Conservation (phyloP, 2,113 vertebrate species). For the Brachyhypopomus occidentalis region DNA sequence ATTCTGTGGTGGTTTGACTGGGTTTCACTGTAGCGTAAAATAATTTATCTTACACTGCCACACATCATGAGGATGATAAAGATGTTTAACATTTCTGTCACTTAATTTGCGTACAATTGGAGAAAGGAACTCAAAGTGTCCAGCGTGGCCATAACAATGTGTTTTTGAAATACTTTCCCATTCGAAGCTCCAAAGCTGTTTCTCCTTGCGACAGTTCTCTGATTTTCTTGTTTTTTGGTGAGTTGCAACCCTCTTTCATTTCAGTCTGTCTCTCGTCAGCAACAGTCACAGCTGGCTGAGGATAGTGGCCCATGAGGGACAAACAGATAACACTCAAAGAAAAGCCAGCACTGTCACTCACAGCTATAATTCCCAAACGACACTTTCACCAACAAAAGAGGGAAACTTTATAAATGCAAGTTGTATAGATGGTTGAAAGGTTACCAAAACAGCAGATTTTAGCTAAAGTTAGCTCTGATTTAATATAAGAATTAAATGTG, state of each 20-base stretch:
- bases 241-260: not conserved
- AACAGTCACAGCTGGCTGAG: not conserved
- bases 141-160: not conserved
- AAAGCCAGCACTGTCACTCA: constrained; percentile 27
- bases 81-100: no score
- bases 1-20: not conserved
- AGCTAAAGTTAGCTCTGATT: not conserved
- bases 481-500: not conserved
- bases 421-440: not conserved
- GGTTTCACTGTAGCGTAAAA: not conserved
- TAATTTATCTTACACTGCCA: not conserved
- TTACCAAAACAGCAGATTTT: not conserved
- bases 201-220: not conserved
- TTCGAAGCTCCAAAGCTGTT: not conserved
- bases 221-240: not conserved
- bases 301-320: constrained; percentile 11
- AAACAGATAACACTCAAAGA: not conserved
- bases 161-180: not conserved
- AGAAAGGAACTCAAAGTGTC: not conserved
- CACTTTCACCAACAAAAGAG: not conserved
- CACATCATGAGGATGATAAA: not conserved
- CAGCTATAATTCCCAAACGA: constrained; percentile 3
- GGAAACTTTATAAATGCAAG: not conserved
- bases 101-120: not conserved
- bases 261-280: not conserved